These are phyloP conservation scores for Frankliniella fusca DNA, from an alignment of 2,888 invertebrate species.

Conservation along the genomic window DNA sequence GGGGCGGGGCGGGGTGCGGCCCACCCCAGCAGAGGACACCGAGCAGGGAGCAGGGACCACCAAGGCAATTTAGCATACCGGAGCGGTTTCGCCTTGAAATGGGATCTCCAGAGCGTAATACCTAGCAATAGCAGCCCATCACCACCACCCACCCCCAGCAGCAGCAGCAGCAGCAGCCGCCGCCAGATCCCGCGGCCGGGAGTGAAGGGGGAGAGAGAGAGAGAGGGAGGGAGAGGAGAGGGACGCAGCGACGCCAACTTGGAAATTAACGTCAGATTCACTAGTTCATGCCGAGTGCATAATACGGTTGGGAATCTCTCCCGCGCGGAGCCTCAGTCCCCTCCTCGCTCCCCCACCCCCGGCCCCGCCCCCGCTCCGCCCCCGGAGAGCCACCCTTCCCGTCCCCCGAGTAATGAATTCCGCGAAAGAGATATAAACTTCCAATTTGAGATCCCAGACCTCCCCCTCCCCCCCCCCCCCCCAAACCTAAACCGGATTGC, in stretches of 20 bases:
- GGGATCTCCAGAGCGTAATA: constrained; percentile 26
- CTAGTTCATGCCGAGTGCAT: constrained; percentile 20
- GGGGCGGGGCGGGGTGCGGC: too few species aligned
- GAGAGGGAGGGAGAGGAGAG: neutral
- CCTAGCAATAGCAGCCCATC: constrained; percentile 18
- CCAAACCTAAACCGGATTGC: too few species aligned
- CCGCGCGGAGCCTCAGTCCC: neutral
- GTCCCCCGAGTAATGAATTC: constrained; percentile 13
- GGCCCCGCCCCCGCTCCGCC: neutral
- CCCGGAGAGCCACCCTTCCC: neutral
- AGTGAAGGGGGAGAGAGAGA: constrained; percentile 31
- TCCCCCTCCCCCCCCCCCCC: neutral
- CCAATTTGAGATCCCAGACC: neutral
- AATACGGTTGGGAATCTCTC: neutral
- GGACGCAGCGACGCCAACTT: constrained; percentile 17
- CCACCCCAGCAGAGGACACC: neutral
- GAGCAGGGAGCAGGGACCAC: neutral
- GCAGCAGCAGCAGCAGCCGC: neutral
- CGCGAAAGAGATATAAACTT: neutral
- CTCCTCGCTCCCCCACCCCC: too few species aligned
- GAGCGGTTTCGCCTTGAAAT: constrained; percentile 24
- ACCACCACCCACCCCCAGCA: too few species aligned
- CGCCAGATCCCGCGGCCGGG: neutral
- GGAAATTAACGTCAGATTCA: constrained; percentile 26
- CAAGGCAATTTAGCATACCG: constrained; percentile 22